Evolutionary conservation across 2,113 vertebrate species (phyloP).

Genomic region (Clarias magur): DNA sequence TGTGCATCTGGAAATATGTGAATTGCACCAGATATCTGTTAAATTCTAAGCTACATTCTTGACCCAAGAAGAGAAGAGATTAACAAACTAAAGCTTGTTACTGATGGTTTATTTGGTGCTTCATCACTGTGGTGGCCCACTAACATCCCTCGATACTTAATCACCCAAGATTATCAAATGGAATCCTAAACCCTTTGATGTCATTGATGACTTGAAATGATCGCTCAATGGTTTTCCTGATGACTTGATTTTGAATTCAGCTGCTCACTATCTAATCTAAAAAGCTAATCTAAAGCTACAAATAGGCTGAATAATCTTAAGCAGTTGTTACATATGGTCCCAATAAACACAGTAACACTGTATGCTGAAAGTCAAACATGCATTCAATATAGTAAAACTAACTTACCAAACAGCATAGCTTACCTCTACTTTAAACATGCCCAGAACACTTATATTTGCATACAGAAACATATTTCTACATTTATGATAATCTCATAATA

Average conservation of each 20-base stretch:
- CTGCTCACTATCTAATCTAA: too few species aligned
- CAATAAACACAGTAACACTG: too few species aligned
- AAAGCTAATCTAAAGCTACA: not conserved
- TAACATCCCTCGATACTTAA: not conserved
- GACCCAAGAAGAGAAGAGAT: not conserved
- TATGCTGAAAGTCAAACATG: too few species aligned
- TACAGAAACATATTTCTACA: too few species aligned
- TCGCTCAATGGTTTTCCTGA: not conserved
- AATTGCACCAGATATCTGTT: not conserved
- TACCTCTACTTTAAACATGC: too few species aligned
- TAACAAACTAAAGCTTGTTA: not conserved
- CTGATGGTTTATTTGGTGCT: not conserved
- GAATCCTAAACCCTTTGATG: not conserved
- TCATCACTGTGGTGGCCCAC: not conserved
- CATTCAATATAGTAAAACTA: too few species aligned
- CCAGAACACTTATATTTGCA: too few species aligned
- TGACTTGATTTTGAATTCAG: not conserved
- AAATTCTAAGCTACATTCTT: not conserved
- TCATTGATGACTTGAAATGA: not conserved
- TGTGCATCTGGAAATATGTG: not conserved
- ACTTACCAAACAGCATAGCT: too few species aligned
- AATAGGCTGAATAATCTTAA: not conserved
- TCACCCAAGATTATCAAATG: not conserved
- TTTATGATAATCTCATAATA: too few species aligned
- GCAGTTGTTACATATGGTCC: too few species aligned